Conservation (phyloP, 2,797 vertebrate species). For the Mormyrus hasselquistii region DNA sequence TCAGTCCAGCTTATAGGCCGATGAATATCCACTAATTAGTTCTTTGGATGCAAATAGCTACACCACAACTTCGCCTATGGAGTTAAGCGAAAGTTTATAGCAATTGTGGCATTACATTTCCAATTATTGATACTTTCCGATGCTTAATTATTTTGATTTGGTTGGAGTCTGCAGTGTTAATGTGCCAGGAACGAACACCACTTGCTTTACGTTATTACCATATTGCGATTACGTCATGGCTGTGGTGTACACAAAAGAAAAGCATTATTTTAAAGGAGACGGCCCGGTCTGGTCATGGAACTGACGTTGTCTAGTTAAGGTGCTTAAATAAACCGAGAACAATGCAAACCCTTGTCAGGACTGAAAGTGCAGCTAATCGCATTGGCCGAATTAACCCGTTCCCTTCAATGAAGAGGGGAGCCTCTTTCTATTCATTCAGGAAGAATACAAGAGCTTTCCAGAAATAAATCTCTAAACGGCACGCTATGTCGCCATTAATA, state of each 20-base stretch:
- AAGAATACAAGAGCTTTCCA: conserved; percentile 12
- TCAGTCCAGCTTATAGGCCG: background rate
- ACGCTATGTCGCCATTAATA: background rate
- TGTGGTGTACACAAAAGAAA: background rate
- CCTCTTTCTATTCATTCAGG: conserved; percentile 14
- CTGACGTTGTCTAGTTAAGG: conserved; percentile 20
- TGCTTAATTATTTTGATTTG: background rate
- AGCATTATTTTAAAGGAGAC: background rate
- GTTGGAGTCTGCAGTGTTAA: background rate
- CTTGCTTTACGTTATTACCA: background rate
- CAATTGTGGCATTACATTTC: background rate
- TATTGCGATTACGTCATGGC: conserved; percentile 10
- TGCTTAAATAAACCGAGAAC: conserved; percentile 23
- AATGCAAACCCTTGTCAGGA: conserved; percentile 39
- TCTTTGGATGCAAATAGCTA: background rate
- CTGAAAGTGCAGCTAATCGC: conserved; percentile 38
- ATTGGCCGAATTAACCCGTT: conserved; percentile 36
- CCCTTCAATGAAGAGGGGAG: conserved; percentile 17
- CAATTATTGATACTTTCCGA: background rate
- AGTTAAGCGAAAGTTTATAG: background rate
- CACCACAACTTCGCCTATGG: background rate
- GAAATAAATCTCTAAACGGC: conserved; percentile 12
- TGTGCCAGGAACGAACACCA: background rate
- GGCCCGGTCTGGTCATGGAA: background rate
- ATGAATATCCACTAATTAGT: background rate